A percentile compares a stretch with the other conserved stretches of the same genome.
These are phyloP conservation scores for Moxostoma hubbsi DNA, from an alignment of 2,797 vertebrate genomes.

Conservation along the genomic window DNA sequence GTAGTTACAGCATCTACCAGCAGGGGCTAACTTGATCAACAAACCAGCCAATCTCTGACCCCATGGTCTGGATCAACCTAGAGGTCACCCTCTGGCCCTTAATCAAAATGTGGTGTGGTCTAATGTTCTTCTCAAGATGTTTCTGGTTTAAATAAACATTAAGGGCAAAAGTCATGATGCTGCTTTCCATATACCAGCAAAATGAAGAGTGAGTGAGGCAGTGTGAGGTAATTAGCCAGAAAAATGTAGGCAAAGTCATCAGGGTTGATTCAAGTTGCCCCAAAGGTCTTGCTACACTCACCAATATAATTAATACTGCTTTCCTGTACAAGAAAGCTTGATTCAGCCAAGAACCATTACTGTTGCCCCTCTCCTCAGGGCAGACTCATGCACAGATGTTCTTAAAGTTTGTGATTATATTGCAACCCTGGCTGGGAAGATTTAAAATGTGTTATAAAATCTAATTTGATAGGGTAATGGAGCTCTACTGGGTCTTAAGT, in stretches of 20 bases:
- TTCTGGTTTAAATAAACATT: background rate
- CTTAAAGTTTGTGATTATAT: conserved; percentile 30
- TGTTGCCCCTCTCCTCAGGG: conserved; percentile 31
- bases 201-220: conserved; percentile 30
- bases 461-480: conserved; percentile 25
- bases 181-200: background rate
- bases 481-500: conserved; percentile 30
- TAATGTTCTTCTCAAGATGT: background rate
- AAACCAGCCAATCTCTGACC: no score
- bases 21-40: no score
- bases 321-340: conserved; percentile 20
- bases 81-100: no score
- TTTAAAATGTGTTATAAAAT: background rate
- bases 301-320: conserved; percentile 51
- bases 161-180: background rate
- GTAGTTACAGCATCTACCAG: background rate
- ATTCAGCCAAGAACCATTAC: conserved; percentile 35
- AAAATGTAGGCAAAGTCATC: conserved; percentile 45
- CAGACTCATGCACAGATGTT: conserved; percentile 31
- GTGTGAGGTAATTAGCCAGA: conserved; percentile 42
- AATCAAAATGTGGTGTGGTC: no score
- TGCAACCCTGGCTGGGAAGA: conserved; percentile 5
- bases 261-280: conserved; percentile 47
- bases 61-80: no score
- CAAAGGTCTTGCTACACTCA: conserved; percentile 37